phyloP scores from a whole-genome alignment of 2,113 vertebrate species.

The Calidris pygmaea region DNA sequence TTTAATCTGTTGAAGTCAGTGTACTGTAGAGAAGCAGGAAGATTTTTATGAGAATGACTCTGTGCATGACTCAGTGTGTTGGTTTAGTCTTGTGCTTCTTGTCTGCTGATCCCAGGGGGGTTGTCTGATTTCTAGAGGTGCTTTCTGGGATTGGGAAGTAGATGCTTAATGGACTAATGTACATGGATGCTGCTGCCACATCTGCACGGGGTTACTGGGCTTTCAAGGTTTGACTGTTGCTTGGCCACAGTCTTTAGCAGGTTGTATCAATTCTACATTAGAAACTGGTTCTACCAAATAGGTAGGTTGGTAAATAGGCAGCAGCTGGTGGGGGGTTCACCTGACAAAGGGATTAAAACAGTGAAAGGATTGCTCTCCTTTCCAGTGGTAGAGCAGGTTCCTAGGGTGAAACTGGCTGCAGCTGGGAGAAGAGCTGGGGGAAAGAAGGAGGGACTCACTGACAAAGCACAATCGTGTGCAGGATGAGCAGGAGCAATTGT shows the following conservation, averaged over 20 bases:
- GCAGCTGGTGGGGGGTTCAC: neutral
- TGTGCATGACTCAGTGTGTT: neutral
- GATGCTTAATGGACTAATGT: neutral
- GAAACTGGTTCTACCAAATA: neutral
- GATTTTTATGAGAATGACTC: neutral
- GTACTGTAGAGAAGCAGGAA: neutral
- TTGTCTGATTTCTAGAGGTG: neutral
- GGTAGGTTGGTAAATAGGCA: neutral
- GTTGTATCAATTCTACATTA: neutral
- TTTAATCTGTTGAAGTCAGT: neutral
- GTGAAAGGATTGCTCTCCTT: rapidly evolving
- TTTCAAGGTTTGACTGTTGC: neutral
- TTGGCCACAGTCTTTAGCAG: neutral
- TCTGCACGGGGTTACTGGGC: neutral
- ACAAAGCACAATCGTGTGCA: neutral
- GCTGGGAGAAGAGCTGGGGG: neutral
- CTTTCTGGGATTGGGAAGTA: neutral
- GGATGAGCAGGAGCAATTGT: neutral
- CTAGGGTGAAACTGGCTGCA: neutral
- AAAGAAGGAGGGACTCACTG: neutral
- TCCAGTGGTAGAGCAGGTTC: rapidly evolving
- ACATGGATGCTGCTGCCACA: neutral
- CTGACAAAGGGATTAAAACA: neutral
- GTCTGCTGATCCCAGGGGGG: neutral
- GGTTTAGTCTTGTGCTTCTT: neutral